phyloP scores from a whole-genome alignment of 2,888 invertebrate genomes.

The Miltochrista miniata region DNA sequence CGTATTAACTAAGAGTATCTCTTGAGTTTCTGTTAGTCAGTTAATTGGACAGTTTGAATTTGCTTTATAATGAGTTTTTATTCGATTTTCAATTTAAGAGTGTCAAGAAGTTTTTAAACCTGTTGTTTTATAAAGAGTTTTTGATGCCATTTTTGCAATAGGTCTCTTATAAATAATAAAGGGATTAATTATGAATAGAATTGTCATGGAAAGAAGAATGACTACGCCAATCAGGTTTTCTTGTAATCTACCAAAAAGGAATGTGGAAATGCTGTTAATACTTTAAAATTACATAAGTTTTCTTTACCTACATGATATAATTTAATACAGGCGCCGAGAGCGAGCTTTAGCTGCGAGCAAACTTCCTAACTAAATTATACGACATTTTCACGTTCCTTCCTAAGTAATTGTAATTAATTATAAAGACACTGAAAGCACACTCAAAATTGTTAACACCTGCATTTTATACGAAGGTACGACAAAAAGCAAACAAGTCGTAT shows the following conservation, averaged over 20 bases:
- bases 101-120: neutral
- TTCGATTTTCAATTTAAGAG: too few relatives aligned
- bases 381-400: conserved; percentile 53
- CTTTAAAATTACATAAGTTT: conserved; percentile 37
- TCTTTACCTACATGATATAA: conserved; percentile 41
- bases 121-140: neutral
- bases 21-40: conserved; percentile 38
- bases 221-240: too few relatives aligned
- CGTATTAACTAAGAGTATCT: conserved; percentile 47
- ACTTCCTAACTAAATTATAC: conserved; percentile 62
- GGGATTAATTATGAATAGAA: too few relatives aligned
- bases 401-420: conserved; percentile 55
- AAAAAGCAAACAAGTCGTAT: conserved; percentile 23
- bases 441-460: conserved; percentile 34
- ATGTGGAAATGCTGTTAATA: conserved; percentile 33
- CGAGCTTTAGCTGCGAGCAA: conserved; percentile 46
- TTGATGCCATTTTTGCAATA: too few relatives aligned
- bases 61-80: conserved; percentile 23
- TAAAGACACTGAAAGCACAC: conserved; percentile 46
- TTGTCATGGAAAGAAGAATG: too few relatives aligned
- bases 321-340: conserved; percentile 43
- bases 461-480: conserved; percentile 19
- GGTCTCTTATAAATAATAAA: too few relatives aligned
- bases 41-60: conserved; percentile 45
- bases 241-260: too few relatives aligned